phyloP scores from a whole-genome alignment of 2,113 vertebrate genomes.

The Amazona vittata region DNA sequence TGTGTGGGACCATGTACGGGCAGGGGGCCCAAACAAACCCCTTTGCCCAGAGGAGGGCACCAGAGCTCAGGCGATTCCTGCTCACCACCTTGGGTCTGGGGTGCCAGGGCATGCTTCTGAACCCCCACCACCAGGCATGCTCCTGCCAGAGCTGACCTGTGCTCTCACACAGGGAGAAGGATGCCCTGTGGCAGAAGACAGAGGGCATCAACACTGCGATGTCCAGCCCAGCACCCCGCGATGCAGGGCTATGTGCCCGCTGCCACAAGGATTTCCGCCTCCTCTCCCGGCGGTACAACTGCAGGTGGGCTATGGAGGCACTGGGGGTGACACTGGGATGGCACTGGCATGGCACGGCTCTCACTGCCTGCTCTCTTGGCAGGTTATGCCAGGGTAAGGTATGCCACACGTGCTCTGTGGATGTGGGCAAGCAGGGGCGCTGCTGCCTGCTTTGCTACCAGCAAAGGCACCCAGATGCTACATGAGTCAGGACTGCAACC shows the following conservation, averaged over 20 bases:
- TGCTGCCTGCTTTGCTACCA: conserved; percentile 71
- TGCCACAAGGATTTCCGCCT: conserved; percentile 72
- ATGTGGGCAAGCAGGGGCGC: conserved; percentile 54
- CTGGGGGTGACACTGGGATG: fast-evolving
- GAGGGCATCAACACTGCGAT: conserved; percentile 42
- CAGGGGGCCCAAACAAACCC: not conserved
- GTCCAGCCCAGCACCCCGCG: not conserved
- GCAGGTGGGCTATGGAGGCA: conserved; percentile 64
- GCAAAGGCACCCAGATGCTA: conserved; percentile 19
- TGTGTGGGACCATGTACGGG: fast-evolving
- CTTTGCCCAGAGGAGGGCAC: conserved; percentile 48
- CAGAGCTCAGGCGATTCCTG: not conserved
- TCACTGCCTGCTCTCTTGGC: not conserved
- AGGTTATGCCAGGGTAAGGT: conserved; percentile 71
- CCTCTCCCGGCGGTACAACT: conserved; percentile 71
- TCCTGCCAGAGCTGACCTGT: not conserved
- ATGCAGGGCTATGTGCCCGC: conserved; percentile 27
- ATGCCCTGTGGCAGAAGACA: conserved; percentile 73
- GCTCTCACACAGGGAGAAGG: conserved; percentile 69
- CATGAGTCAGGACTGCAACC: not conserved
- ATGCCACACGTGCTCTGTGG: conserved; percentile 72
- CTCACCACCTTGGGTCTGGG: not conserved
- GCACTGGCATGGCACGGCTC: fast-evolving
- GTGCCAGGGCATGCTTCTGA: not conserved
- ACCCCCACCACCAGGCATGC: fast-evolving